phyloP scores from a whole-genome alignment of 2,888 invertebrate species.

The Caenorhabditis sp. region DNA sequence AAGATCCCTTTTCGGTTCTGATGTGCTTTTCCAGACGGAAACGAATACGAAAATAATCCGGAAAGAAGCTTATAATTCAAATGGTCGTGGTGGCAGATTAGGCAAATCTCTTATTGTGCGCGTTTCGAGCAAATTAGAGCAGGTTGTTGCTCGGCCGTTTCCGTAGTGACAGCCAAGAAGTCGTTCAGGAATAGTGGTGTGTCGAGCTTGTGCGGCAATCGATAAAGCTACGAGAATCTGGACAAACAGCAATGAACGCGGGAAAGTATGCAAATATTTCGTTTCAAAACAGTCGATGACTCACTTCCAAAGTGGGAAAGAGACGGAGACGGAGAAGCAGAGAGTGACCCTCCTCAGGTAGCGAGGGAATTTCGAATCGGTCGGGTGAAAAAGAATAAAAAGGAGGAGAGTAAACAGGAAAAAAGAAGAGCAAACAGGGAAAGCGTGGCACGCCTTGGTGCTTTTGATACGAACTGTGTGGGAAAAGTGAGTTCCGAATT shows the following conservation, averaged over 20 bases:
- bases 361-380: constrained; percentile 19
- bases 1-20: too few relatives aligned
- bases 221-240: constrained; percentile 3
- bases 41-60: background rate
- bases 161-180: constrained; percentile 25
- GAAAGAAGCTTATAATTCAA: background rate
- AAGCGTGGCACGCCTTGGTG: constrained; percentile 28
- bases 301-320: constrained; percentile 8
- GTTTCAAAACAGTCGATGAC: constrained; percentile 22
- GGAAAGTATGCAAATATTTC: constrained; percentile 17
- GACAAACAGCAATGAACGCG: constrained; percentile 1
- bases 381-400: constrained; percentile 30
- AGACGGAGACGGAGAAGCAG: constrained; percentile 10
- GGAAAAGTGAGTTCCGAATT: constrained; percentile 25
- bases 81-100: background rate
- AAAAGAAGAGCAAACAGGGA: constrained; percentile 36
- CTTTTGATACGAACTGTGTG: constrained; percentile 23
- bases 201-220: background rate
- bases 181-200: background rate
- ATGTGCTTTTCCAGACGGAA: too few relatives aligned
- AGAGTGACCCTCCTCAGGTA: constrained; percentile 11
- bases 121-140: background rate
- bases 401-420: constrained; percentile 17
- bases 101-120: background rate
- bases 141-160: constrained; percentile 18